Percentiles rank a stretch among this genome's conserved stretches.
Evolutionary conservation across 2,888 invertebrate genomes (phyloP).

Genomic region (Drosophila anomelani): DNA sequence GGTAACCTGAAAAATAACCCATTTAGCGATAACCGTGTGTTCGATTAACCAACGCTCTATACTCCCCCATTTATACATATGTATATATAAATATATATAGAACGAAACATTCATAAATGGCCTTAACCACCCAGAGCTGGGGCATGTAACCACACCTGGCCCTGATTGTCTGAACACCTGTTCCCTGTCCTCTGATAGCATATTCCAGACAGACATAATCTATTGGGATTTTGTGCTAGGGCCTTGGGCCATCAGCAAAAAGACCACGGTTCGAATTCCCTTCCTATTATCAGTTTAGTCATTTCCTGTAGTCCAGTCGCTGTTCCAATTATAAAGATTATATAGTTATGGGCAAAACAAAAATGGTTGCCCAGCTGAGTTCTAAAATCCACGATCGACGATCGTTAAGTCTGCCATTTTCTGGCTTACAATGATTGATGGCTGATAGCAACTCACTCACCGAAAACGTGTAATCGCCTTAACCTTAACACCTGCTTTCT

Average conservation of each 20-base stretch:
- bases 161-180: conserved; percentile 60
- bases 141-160: conserved; percentile 23
- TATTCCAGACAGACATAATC: conserved; percentile 24
- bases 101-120: conserved; percentile 48
- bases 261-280: conserved; percentile 25
- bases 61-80: conserved; percentile 1
- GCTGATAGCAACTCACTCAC: conserved; percentile 19
- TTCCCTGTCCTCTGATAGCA: conserved; percentile 4
- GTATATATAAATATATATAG: not conserved
- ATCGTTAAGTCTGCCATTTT: conserved; percentile 24
- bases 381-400: conserved; percentile 3
- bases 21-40: conserved; percentile 39
- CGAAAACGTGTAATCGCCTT: conserved; percentile 22
- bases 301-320: conserved; percentile 55
- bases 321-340: conserved; percentile 36
- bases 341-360: conserved; percentile 9
- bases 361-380: conserved; percentile 20
- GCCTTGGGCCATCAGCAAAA: conserved; percentile 9
- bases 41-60: conserved; percentile 40
- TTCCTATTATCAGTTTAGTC: conserved; percentile 57
- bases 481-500: conserved; percentile 6
- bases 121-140: conserved; percentile 36
- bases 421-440: conserved; percentile 41
- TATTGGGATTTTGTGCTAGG: conserved; percentile 36
- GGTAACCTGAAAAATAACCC: conserved; percentile 29